Conservation (phyloP, 2,797 vertebrate species). For the Manis pentadactyla region DNA sequence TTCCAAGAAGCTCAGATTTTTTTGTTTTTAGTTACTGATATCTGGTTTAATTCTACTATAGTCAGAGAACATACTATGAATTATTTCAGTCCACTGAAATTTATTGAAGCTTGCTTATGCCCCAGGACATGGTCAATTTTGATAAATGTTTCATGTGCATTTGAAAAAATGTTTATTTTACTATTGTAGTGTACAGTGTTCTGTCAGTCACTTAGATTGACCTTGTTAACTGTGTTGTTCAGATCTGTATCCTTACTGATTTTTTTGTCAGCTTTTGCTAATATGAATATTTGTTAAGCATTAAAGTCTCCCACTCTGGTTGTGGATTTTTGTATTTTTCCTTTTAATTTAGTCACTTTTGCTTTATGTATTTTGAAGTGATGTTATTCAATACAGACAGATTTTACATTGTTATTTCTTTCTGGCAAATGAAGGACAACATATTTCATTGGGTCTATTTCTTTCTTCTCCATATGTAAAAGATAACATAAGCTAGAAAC, state of each 20-base stretch:
- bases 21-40: neutral
- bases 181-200: neutral
- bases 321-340: constrained; percentile 1
- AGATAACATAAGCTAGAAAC: neutral
- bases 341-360: neutral
- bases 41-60: neutral
- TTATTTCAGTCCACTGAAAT: neutral
- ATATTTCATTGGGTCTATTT: neutral
- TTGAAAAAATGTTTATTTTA: neutral
- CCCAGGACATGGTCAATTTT: neutral
- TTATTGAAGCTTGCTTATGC: neutral
- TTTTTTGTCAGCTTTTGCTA: neutral
- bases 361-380: neutral
- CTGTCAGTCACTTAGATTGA: neutral
- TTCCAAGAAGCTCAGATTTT: neutral
- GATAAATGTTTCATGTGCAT: neutral
- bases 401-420: neutral
- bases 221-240: neutral
- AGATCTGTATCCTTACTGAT: neutral
- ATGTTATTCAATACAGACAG: neutral
- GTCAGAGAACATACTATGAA: neutral
- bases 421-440: neutral
- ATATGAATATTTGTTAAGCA: neutral
- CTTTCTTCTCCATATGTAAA: neutral
- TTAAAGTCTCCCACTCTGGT: neutral